Base-by-base conservation (phyloP, 2,797 vertebrate species). In the Acanthurus lineatus region DNA sequence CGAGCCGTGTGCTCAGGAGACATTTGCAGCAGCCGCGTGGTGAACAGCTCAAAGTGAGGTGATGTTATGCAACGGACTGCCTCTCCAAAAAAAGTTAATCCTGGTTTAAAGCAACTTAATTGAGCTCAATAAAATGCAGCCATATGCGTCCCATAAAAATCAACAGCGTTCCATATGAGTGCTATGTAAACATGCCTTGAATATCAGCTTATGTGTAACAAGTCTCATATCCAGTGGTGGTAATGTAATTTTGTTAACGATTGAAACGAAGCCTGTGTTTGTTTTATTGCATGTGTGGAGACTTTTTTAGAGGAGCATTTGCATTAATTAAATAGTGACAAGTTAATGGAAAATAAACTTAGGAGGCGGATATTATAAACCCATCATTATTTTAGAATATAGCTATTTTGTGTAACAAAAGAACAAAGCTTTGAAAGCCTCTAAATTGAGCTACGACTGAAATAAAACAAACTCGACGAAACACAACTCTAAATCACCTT, bases 91-190 rank as follows among this genome's bases (percentile, higher is more conserved):
- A 89, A 92, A 87, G 84, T 91, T 91, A 92, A 94, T 92, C 89
- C 91, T 85, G 77, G 85, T 93, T 94, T 93, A 90, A 89, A 90
- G 87, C 73, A 58, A 84, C 91, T 93, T 92, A 92, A 94, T 91
- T 90, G 87, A 92, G 82, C 88, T 81, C 81, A 89, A 81, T 93
- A 93, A 95, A 92, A 90, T 66, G 86, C 77, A 83, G 86, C 89
- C 93, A 94, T 92, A 92, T 94, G 93, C 78, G 79, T 75, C 84
- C 82, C 82, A 85, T 91, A 91, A 93, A 93, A 93, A 91, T 91
- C 89, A 83, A 86, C 86, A 82, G 80, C 32, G 76, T 91, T 94
- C 90, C 90, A 82, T 89, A 80, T 89, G 91, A 93, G 74, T 82
- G 84, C 85, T 86, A 89, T 91, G 87, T 90, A 89, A 92, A 91